Conservation (phyloP, 2,113 vertebrate species). For the Phocoena sinus region DNA sequence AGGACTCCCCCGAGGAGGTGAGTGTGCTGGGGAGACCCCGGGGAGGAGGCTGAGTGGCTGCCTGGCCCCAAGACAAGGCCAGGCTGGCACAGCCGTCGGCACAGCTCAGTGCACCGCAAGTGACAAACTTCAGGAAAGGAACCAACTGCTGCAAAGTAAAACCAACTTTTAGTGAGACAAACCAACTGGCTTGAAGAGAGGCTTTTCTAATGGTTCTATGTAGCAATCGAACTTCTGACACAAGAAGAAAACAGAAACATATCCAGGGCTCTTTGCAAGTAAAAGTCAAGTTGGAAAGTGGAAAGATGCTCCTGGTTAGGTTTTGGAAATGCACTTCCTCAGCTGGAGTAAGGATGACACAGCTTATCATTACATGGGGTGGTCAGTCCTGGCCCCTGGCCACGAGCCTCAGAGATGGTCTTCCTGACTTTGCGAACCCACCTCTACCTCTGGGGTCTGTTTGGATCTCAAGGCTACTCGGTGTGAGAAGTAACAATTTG, state of each 20-base stretch:
- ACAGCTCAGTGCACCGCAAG: not conserved
- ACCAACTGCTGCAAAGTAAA: not conserved
- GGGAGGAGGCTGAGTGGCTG: not conserved
- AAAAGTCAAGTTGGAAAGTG: not conserved
- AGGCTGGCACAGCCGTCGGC: not conserved
- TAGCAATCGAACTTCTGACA: not conserved
- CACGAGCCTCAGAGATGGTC: fast-evolving
- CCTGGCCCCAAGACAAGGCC: not conserved
- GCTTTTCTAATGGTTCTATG: not conserved
- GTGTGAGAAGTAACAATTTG: not conserved
- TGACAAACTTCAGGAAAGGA: not conserved
- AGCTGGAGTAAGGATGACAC: not conserved
- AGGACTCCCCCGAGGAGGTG: not conserved
- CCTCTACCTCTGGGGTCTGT: not conserved
- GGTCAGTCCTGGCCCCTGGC: not conserved
- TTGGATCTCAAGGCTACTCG: not conserved
- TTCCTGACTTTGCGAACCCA: fast-evolving
- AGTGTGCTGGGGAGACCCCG: not conserved
- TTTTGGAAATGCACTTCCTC: not conserved
- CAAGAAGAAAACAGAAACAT: not conserved
- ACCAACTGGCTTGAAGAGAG: not conserved
- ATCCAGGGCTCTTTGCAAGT: not conserved
- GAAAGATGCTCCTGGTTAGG: not conserved
- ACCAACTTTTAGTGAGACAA: not conserved
- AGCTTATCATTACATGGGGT: not conserved